Evolutionary conservation across 2,888 invertebrate species (phyloP).

Genomic region (Autographa gamma): DNA sequence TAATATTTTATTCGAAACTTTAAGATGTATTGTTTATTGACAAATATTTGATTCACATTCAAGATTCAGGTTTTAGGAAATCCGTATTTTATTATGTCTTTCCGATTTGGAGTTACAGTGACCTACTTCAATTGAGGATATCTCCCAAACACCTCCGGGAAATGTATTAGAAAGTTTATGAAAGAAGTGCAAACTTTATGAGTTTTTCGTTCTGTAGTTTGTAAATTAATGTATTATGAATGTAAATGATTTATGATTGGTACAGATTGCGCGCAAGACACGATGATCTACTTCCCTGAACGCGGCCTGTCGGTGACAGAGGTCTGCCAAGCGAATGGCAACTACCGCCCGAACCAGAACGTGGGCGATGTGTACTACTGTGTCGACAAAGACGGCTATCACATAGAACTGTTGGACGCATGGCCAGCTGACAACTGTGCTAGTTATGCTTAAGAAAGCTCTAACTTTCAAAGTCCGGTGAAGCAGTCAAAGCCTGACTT

Average conservation of each 20-base stretch:
- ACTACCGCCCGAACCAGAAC: constrained; percentile 88
- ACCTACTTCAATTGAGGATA: not conserved
- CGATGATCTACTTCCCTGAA: constrained; percentile 82
- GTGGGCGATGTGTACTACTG: constrained; percentile 87
- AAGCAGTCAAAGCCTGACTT: no score
- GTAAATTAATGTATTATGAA: constrained; percentile 3
- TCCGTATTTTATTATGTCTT: not conserved
- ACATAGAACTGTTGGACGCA: constrained; percentile 60
- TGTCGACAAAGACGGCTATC: constrained; percentile 90
- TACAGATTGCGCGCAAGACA: constrained; percentile 91
- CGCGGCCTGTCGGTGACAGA: constrained; percentile 83
- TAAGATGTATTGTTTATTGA: no score
- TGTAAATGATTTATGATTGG: constrained; percentile 22
- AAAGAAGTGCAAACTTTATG: not conserved
- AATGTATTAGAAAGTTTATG: no score
- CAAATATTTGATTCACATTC: no score
- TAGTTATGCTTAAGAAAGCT: constrained; percentile 52
- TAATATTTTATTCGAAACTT: not conserved
- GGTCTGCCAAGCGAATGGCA: constrained; percentile 88
- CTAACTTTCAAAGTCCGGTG: not conserved
- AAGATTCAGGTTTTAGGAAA: not conserved
- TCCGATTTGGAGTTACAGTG: not conserved
- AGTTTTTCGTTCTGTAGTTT: not conserved
- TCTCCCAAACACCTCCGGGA: not conserved
- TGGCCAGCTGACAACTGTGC: constrained; percentile 68